Base-by-base conservation (phyloP, 2,113 vertebrate species). In the Phylloscopus whistleri region DNA sequence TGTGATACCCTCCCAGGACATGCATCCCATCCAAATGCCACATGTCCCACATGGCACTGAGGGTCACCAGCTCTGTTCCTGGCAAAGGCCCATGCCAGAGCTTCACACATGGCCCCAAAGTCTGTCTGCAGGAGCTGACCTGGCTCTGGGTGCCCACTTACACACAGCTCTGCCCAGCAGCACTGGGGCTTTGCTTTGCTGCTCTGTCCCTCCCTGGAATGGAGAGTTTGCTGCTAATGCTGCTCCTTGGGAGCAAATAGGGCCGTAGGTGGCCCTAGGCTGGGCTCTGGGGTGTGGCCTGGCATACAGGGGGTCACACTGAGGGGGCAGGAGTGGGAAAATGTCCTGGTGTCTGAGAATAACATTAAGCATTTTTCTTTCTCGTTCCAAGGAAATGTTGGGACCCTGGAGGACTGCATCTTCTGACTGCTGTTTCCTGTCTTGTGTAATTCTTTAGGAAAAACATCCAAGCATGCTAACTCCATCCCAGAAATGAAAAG, bases 261-360 rank as follows among this genome's bases (percentile, higher is more conserved):
- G 23, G 28, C 64, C 1, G 9, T 33, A 27, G 8, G 4, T 31
- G 23, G 9, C 31, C 59, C 23, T 8, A n/a, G 52, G 56, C 51
- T 78, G 77, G 37, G 69, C 51, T 62, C 30, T 5, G 55, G 6
- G 23, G 8, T 48, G 33, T 35, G 35, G 49, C 4, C 58, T 44
- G 72, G 67, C 24, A 18, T 0, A 0, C 56, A 16, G 13, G 7
- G 27, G 13, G 21, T 69, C 2, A 12, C 56, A 63, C 39, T 0
- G 2, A 13, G 20, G 15, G 59, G 75, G 27, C 43, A 70, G 56
- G 39, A 81, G 12, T 0, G 0, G 27, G 10, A 10, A 41, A 23
- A 21, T 60, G 9, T 67, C 39, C 60, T 59, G 15, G 18, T 48
- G 18, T 55, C 39, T 20, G 31, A 51, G 26, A 62, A 43, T 27